Conservation (phyloP, 2,888 invertebrate species). For the Apomyelois bistriatella region DNA sequence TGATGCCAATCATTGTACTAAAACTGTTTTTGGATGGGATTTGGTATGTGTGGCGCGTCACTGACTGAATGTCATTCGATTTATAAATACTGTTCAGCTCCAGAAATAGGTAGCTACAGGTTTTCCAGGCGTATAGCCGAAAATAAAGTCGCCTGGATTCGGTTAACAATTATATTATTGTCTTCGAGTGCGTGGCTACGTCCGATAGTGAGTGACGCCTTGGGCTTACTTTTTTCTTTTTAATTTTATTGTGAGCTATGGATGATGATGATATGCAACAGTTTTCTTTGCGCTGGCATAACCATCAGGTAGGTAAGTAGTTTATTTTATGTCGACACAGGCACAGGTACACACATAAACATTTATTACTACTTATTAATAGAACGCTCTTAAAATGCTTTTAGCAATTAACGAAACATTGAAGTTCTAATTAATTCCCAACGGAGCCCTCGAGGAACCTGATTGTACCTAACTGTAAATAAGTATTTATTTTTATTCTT, state of each 20-base stretch:
- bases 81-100: conserved; percentile 80
- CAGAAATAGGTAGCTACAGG: conserved; percentile 81
- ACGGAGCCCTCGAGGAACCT: not conserved
- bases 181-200: conserved; percentile 54
- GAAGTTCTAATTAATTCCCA: not conserved
- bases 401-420: not conserved
- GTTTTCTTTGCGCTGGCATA: conserved; percentile 93
- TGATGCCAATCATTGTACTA: conserved; percentile 75
- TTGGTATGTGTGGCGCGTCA: conserved; percentile 78
- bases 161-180: conserved; percentile 76
- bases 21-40: conserved; percentile 79
- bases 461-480: no score
- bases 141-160: conserved; percentile 80
- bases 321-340: conserved; percentile 36
- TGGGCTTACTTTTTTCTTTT: conserved; percentile 32
- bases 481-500: no score
- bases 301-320: conserved; percentile 85
- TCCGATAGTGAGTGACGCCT: conserved; percentile 54
- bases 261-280: conserved; percentile 85
- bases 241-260: conserved; percentile 50
- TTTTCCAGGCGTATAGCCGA: conserved; percentile 80
- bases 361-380: not conserved
- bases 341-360: conserved; percentile 40
- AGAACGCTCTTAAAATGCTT: not conserved
- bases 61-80: conserved; percentile 78